Evolutionary conservation across 1,140 invertebrate species (phyloP), one percentile per base, ranked within the genome.

Genomic region (Drosophila guanche): DNA sequence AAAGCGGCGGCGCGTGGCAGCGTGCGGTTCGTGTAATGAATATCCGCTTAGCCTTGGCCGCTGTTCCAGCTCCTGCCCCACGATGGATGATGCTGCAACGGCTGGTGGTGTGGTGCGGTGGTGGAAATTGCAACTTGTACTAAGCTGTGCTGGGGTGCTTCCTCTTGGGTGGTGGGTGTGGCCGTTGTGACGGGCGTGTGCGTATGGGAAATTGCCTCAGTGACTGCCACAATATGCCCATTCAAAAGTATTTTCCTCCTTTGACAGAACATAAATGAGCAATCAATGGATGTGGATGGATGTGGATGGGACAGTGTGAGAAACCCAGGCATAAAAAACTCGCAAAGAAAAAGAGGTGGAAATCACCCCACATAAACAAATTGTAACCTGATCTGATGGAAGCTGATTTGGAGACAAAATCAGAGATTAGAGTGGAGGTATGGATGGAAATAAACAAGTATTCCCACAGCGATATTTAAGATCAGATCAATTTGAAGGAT

Each of bases 11-110:
- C 89, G 89, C 89, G 90, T 90, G 83, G 63, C 84, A 60, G 78
- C 70, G 73, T 90, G 88, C 81, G 88, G 88, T 90, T 90, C 83
- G 67, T 90, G 88, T 90, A 90, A 90, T 90, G 88, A 90, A 90
- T 90, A 90, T 90, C 88, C 88, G 88, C 79, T 90, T 90, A 79
- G 81, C 77, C 60, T 43, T 42, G 51, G 52, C 48, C 29, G 67
- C n/a, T 50, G 71, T 55, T 46, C 55, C 67, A 71, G 58, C 47
- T 58, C 57, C 46, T 75, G 63, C 70, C 7, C n/a, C 52, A 46
- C 43, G 25, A n/a, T 45, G 20, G n/a, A 25, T 54, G 66, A 58
- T 46, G 42, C 71, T 71, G 71, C 47, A 62, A 43, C 25, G 42
- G 60, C 40, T 45, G 48, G 50, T 53, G 27, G 47, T 43, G 12